These are phyloP conservation scores for Pangasius djambal DNA, from an alignment of 2,797 vertebrate genomes.

Conservation along the genomic window DNA sequence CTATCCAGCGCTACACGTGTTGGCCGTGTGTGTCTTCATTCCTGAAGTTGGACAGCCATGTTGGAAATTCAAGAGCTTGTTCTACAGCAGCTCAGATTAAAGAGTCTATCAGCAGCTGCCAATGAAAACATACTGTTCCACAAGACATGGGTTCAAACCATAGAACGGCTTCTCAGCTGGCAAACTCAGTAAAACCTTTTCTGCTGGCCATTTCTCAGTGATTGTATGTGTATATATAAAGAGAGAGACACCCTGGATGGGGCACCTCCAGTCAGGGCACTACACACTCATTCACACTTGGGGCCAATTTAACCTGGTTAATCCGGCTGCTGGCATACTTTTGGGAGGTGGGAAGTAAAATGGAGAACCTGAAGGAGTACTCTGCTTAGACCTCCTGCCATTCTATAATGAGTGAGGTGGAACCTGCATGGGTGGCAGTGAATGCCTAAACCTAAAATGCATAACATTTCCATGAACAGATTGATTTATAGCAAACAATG, in stretches of 20 bases:
- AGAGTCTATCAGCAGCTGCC: constrained; percentile 49
- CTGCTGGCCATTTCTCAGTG: neutral
- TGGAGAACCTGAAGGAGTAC: neutral
- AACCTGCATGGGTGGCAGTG: neutral
- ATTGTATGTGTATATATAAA: neutral
- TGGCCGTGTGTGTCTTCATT: constrained; percentile 46
- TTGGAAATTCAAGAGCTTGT: constrained; percentile 52
- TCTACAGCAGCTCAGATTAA: constrained; percentile 44
- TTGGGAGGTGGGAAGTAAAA: neutral
- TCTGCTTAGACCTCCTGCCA: neutral
- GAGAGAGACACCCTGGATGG: neutral
- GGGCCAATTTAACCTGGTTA: neutral
- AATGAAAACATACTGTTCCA: constrained; percentile 56
- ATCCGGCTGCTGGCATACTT: neutral
- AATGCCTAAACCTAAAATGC: neutral
- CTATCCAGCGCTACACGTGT: constrained; percentile 15
- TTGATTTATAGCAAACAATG: neutral
- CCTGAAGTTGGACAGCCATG: constrained; percentile 48
- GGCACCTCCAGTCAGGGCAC: neutral
- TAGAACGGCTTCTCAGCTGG: constrained; percentile 21
- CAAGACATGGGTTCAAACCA: constrained; percentile 38
- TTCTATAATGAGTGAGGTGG: neutral
- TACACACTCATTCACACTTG: neutral
- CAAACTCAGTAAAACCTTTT: neutral
- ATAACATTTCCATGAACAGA: too few relatives aligned